Evolutionary conservation across 1,140 invertebrate genomes (phyloP).

Genomic region (Nomia melanderi): DNA sequence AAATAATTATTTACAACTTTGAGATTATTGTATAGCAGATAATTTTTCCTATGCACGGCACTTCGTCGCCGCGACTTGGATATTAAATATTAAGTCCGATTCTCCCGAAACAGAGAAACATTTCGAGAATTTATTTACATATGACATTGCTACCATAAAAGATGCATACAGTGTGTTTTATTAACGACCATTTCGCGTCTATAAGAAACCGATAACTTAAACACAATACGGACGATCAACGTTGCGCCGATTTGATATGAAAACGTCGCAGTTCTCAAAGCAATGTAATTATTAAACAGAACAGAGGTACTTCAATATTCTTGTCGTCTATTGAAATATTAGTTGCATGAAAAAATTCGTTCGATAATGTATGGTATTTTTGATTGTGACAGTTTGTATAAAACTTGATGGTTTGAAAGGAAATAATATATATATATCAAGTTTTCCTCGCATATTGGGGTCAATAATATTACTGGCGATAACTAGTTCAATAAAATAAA

Average conservation of each 20-base stretch:
- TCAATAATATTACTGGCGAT: no score
- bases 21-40: neutral
- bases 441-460: no score
- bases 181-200: neutral
- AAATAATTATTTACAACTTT: constrained; percentile 5
- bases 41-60: neutral
- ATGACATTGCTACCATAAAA: neutral
- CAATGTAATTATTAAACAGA: neutral
- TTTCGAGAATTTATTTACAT: neutral
- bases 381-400: no score
- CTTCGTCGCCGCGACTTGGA: neutral
- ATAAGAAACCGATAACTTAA: neutral
- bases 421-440: no score
- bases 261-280: neutral
- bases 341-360: neutral
- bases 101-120: neutral
- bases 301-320: neutral
- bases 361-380: no score
- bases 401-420: no score
- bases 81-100: neutral
- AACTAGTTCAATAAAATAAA: no score
- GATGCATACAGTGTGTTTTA: neutral
- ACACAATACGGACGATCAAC: neutral
- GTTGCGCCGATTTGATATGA: neutral
- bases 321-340: neutral